Evolutionary conservation across 2,797 vertebrate genomes (phyloP), one percentile per base, ranked within the genome.

Genomic region (Eutrigla gurnardus): DNA sequence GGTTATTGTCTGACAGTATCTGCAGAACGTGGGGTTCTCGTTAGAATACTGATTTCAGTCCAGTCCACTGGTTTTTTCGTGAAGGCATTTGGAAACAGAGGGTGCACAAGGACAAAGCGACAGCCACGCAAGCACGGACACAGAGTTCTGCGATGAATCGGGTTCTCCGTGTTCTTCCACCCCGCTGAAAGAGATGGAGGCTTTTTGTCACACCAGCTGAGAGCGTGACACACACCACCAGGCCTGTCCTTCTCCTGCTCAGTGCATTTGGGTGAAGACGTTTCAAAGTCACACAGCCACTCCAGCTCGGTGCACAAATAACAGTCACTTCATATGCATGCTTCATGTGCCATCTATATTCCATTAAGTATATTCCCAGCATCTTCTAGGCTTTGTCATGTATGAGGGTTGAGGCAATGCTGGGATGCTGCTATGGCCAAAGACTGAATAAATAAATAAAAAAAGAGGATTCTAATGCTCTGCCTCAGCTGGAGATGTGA

Each of bases 151-250:
- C 57, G 77, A 78, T n/a, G 59, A 77, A 71, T 71, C 33, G 4
- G 25, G 78, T 65, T 85, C 83, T 86, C 86, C 88, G 84, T 91
- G 89, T 89, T 82, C 81, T 73, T 45, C 39, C 47, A 4, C 54
- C 89, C 67, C 66, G 39, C 78, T 18, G 52, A 66, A 65, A 72
- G 54, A 43, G 52, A 84, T 9, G 25, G 78, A 81, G 63, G 53
- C 67, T 75, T 73, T 33, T 78, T 73, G 25, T 88, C 74, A 81
- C 86, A 76, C 75, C 68, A 65, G 33, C 67, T 83, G 65, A 67
- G 78, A 78, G 88, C 17, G 46, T 81, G 83, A 75, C 78, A 86
- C 78, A 86, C 80, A 75, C 81, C 78, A 85, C 6, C 73, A 70
- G 62, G 75, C 70, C 85, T 32, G 70, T 64, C 80, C 45, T 25